These are phyloP conservation scores for Myxocyprinus asiaticus DNA, from an alignment of 2,113 vertebrate species.

Conservation along the genomic window DNA sequence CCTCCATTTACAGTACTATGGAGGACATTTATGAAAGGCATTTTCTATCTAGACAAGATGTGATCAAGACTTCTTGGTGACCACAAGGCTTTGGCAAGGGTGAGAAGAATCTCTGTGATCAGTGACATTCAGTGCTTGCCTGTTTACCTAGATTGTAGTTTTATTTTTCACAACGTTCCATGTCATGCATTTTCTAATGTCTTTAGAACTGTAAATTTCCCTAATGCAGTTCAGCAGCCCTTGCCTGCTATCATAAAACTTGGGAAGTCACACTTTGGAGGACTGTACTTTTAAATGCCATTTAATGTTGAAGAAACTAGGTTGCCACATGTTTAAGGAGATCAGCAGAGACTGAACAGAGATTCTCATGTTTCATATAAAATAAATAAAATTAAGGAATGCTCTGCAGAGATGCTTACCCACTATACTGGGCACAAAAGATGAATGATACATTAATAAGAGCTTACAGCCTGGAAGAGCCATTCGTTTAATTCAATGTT, in stretches of 20 bases:
- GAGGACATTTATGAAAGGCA: slow-evolving; percentile 50
- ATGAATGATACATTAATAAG: too few relatives aligned
- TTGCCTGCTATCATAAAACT: slow-evolving; percentile 58
- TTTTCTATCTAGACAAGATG: slow-evolving; percentile 59
- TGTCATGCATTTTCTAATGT: slow-evolving; percentile 75
- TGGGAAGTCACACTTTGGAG: slow-evolving; percentile 57
- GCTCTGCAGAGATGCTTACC: too few relatives aligned
- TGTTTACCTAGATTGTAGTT: slow-evolving; percentile 68
- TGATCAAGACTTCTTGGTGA: slow-evolving; percentile 58
- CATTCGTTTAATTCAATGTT: too few relatives aligned
- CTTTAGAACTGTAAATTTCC: slow-evolving; percentile 77
- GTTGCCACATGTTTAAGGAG: too few relatives aligned
- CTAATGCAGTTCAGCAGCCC: slow-evolving; percentile 69
- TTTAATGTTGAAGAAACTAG: slow-evolving; percentile 47
- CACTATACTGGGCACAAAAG: too few relatives aligned
- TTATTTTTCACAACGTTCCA: slow-evolving; percentile 74
- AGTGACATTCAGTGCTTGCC: slow-evolving; percentile 67
- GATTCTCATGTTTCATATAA: too few relatives aligned
- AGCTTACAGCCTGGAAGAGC: too few relatives aligned
- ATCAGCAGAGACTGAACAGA: too few relatives aligned
- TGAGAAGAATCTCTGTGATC: slow-evolving; percentile 71
- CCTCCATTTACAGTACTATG: neutral
- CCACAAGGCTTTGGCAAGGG: slow-evolving; percentile 67
- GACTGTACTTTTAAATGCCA: slow-evolving; percentile 54
- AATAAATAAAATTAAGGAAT: too few relatives aligned